These are phyloP conservation scores for Sandelia bainsii DNA, from an alignment of 2,797 vertebrate species.

Conservation along the genomic window DNA sequence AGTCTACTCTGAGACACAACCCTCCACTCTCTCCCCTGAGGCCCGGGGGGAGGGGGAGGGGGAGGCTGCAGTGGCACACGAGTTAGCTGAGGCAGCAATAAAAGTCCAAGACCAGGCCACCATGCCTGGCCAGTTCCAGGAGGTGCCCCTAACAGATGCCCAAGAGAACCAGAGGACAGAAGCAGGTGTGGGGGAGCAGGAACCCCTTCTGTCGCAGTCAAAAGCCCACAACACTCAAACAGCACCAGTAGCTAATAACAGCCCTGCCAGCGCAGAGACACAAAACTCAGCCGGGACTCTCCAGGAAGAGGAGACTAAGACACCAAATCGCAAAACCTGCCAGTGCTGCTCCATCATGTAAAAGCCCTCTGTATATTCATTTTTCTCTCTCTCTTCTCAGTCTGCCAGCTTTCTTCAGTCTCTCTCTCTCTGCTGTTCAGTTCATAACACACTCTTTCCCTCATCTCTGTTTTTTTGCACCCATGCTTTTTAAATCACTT, in stretches of 20 bases:
- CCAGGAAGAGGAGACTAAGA: constrained; percentile 32
- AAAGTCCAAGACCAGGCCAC: constrained; percentile 1
- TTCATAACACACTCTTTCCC: constrained; percentile 25
- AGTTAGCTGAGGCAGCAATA: constrained; percentile 21
- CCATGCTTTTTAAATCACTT: constrained; percentile 22
- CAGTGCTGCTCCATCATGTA: constrained; percentile 85
- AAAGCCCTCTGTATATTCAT: constrained; percentile 24
- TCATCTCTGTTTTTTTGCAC: constrained; percentile 8
- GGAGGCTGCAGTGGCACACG: constrained; percentile 15
- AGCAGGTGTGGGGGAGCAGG: constrained; percentile 57
- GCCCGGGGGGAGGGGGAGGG: constrained; percentile 2
- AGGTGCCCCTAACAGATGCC: constrained; percentile 71
- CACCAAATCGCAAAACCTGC: constrained; percentile 76
- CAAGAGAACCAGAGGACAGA: constrained; percentile 45
- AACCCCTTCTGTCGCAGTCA: constrained; percentile 73
- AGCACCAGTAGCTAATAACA: constrained; percentile 28
- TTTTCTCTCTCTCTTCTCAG: not conserved
- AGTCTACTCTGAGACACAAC: constrained; percentile 49
- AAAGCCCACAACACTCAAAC: constrained; percentile 28
- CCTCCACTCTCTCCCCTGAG: constrained; percentile 13
- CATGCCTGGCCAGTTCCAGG: constrained; percentile 70
- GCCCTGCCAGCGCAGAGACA: constrained; percentile 41
- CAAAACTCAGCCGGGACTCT: constrained; percentile 21
- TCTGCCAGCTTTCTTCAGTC: constrained; percentile 7
- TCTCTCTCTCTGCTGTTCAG: constrained; percentile 8